Evolutionary conservation across 2,888 invertebrate genomes (phyloP).

Genomic region (Smittia sp.): DNA sequence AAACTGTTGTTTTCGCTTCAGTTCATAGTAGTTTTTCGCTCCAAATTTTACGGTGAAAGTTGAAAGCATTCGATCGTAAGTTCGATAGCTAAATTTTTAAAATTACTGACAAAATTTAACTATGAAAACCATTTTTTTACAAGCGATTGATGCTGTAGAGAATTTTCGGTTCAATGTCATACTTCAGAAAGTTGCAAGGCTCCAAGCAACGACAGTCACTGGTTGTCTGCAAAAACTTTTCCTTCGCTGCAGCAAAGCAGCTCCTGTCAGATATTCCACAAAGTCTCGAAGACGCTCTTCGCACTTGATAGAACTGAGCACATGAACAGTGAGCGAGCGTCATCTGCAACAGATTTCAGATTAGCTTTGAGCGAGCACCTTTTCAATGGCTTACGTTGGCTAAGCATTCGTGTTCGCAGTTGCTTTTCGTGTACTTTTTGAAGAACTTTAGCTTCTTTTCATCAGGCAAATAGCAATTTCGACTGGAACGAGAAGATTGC

Average conservation of each 20-base stretch:
- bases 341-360: too few relatives aligned
- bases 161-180: background rate
- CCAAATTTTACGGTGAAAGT: background rate
- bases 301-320: background rate
- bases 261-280: background rate
- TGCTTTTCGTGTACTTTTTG: background rate
- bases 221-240: background rate
- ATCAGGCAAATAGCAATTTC: background rate
- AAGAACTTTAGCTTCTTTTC: background rate
- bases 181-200: background rate
- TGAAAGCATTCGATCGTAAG: too few relatives aligned
- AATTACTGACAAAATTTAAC: too few relatives aligned
- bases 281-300: background rate
- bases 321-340: background rate
- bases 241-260: background rate
- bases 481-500: background rate
- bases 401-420: slow-evolving; percentile 11
- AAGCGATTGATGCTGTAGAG: too few relatives aligned
- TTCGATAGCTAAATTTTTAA: too few relatives aligned
- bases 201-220: background rate
- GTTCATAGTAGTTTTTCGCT: background rate
- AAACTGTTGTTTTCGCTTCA: background rate
- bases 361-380: too few relatives aligned
- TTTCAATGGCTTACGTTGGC: background rate
- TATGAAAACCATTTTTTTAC: too few relatives aligned